phyloP scores from a whole-genome alignment of 2,888 invertebrate species.

The Apotomis betuletana region DNA sequence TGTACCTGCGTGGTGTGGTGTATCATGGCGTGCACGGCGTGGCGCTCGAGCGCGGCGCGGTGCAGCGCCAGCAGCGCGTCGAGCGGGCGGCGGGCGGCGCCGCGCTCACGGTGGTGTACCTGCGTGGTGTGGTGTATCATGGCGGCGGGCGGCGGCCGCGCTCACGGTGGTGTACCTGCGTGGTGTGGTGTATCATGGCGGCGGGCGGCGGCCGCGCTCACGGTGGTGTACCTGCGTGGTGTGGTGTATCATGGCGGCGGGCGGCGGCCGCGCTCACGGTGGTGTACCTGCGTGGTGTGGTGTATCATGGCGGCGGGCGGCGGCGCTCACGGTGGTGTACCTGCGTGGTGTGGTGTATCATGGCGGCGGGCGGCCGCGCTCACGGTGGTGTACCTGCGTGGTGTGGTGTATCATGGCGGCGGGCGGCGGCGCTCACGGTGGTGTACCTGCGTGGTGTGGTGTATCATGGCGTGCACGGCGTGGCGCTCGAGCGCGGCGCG shows the following conservation, averaged over 20 bases:
- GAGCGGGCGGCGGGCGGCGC: constrained; percentile 90
- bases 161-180: constrained; percentile 86
- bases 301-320: constrained; percentile 92
- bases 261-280: constrained; percentile 89
- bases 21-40: constrained; percentile 92
- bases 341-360: no score
- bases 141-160: constrained; percentile 89
- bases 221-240: no score
- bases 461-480: constrained; percentile 90
- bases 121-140: constrained; percentile 90
- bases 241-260: constrained; percentile 79
- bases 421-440: constrained; percentile 66
- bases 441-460: constrained; percentile 75
- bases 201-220: constrained; percentile 82
- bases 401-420: constrained; percentile 92
- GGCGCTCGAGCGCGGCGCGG: constrained; percentile 90
- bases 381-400: constrained; percentile 87
- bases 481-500: constrained; percentile 91
- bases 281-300: constrained; percentile 86
- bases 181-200: constrained; percentile 91
- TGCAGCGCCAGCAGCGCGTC: constrained; percentile 96
- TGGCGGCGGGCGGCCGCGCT: constrained; percentile 90
- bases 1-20: constrained; percentile 86
- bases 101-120: constrained; percentile 79
- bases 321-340: constrained; percentile 44